A percentile compares a stretch with the other conserved stretches of the same genome.
phyloP scores from a whole-genome alignment of 2,888 invertebrate species.

The Drosophila picticornis region DNA sequence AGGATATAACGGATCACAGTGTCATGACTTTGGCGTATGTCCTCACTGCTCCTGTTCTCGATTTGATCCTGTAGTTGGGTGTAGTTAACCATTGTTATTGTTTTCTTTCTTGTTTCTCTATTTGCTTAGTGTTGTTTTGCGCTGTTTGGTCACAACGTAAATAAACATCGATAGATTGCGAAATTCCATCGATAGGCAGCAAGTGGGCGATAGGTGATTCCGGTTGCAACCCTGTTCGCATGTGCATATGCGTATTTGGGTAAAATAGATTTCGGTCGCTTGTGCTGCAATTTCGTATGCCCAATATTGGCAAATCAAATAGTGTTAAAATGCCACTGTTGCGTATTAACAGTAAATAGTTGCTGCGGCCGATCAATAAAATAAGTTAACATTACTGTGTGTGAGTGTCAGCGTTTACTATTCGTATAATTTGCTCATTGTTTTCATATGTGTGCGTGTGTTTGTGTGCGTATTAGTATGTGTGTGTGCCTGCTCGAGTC shows the following conservation, averaged over 20 bases:
- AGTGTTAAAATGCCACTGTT: constrained; percentile 46
- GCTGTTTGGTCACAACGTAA: constrained; percentile 2
- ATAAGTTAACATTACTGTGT: constrained; percentile 33
- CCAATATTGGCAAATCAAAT: constrained; percentile 23
- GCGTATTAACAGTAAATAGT: constrained; percentile 36
- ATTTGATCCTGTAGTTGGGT: constrained; percentile 8
- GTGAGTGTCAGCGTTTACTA: constrained; percentile 45
- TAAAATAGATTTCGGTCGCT: constrained; percentile 49
- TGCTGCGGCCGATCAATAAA: constrained; percentile 26
- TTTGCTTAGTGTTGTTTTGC: constrained; percentile 12
- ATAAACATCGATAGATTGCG: constrained; percentile 40
- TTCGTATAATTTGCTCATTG: constrained; percentile 58
- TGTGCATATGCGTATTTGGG: constrained; percentile 65
- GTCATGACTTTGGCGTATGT: not conserved
- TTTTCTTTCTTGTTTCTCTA: not conserved
- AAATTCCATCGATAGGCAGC: constrained; percentile 40
- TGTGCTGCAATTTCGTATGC: constrained; percentile 40
- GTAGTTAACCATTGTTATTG: constrained; percentile 42
- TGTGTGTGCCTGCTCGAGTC: constrained; percentile 1
- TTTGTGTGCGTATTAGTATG: not conserved
- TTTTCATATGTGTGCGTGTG: constrained; percentile 30
- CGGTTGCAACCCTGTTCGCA: constrained; percentile 47
- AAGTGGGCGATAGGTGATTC: constrained; percentile 24
- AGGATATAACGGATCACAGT: constrained; percentile 10
- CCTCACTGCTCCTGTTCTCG: not conserved